Conservation (phyloP, 1,140 invertebrate genomes). For the Temnothorax nylanderi region DNA sequence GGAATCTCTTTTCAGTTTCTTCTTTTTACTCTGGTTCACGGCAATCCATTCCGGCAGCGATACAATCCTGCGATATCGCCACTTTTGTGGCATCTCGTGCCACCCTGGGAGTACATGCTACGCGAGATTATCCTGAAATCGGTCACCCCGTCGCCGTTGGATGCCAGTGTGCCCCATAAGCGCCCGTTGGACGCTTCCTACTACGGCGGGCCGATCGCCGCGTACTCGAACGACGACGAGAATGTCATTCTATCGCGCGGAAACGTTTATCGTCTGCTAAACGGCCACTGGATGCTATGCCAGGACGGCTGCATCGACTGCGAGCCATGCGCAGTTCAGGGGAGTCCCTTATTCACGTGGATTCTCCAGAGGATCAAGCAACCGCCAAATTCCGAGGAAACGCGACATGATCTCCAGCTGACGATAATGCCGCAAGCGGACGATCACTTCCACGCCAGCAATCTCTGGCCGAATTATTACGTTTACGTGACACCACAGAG, state of each 20-base stretch:
- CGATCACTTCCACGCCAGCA: constrained; percentile 36
- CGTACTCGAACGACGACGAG: constrained; percentile 21
- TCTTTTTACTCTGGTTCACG: not conserved
- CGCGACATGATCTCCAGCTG: constrained; percentile 72
- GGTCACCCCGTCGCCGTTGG: constrained; percentile 63
- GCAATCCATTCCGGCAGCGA: not conserved
- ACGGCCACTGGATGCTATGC: constrained; percentile 77
- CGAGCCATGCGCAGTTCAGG: constrained; percentile 60
- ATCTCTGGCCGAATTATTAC: constrained; percentile 57
- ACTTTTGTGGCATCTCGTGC: constrained; percentile 31
- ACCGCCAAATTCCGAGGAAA: not conserved
- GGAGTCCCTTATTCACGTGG: constrained; percentile 69
- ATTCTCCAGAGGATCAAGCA: constrained; percentile 66
- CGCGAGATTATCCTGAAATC: constrained; percentile 79
- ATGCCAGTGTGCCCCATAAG: constrained; percentile 70
- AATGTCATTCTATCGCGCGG: constrained; percentile 72
- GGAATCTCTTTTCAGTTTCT: constrained; percentile 39
- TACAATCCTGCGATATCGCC: constrained; percentile 29
- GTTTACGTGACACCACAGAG: constrained; percentile 64
- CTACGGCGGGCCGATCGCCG: constrained; percentile 69
- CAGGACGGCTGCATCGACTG: constrained; percentile 78
- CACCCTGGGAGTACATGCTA: constrained; percentile 62
- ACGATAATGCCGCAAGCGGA: constrained; percentile 70
- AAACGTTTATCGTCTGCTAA: constrained; percentile 70
- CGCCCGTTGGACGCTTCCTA: constrained; percentile 76